Evolutionary conservation across 2,888 invertebrate species (phyloP).

Genomic region (Tetheella fluctuosa): DNA sequence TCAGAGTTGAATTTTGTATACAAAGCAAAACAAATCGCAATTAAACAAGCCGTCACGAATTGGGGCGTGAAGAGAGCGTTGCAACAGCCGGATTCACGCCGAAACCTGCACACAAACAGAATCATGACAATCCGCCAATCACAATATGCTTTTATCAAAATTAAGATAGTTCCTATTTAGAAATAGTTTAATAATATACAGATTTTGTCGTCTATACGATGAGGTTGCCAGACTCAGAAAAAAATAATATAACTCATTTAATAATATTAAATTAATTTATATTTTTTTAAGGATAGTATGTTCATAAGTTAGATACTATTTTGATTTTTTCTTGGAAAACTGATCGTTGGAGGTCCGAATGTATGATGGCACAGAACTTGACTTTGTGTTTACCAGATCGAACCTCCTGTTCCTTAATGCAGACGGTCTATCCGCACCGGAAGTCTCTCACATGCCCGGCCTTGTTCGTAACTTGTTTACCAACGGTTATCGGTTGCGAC

Average conservation of each 20-base stretch:
- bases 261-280: too few species aligned
- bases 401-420: not conserved
- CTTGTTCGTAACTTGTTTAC: not conserved
- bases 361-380: not conserved
- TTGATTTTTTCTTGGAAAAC: not conserved
- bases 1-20: conserved; percentile 29
- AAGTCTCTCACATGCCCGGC: not conserved
- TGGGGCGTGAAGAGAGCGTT: conserved; percentile 74
- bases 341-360: not conserved
- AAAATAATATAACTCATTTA: too few species aligned
- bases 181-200: too few species aligned
- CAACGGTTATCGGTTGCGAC: not conserved
- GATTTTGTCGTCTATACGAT: too few species aligned
- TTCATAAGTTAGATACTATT: not conserved
- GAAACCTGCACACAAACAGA: conserved; percentile 49
- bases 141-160: too few species aligned
- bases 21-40: conserved; percentile 60
- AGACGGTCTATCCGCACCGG: not conserved
- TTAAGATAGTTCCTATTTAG: too few species aligned
- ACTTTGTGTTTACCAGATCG: not conserved
- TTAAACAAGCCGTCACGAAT: conserved; percentile 55
- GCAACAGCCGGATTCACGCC: conserved; percentile 60
- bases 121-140: conserved; percentile 17
- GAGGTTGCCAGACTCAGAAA: too few species aligned
- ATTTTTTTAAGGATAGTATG: too few species aligned